Base-by-base conservation (phyloP, 2,113 vertebrate genomes). In the Nothoprocta pentlandii region DNA sequence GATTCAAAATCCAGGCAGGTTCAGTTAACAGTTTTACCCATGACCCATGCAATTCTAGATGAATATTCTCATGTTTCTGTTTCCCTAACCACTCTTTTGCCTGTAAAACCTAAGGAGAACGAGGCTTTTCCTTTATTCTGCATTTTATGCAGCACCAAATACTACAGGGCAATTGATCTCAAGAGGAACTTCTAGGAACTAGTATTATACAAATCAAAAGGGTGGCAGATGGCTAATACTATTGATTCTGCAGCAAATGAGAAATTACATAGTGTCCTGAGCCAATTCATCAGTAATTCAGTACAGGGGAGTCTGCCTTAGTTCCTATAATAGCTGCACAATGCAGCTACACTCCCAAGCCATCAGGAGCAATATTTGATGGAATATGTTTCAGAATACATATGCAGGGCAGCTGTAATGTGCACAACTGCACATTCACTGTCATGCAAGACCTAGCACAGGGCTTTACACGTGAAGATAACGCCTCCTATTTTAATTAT, bases 11-110 rank as follows among this genome's bases (percentile, higher is more conserved):
- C 14, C 47, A 36, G 54, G 21, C 68, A 36, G 76, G 41, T 42
- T 36, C 66, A 41, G 71, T 14, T 41, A 34, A 4, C 19, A 51
- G 30, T 14, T 36, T 47, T 2, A 4, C 4, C 63, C 2, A 11
- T 0, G 14, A 9, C 7, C 7, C 8, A 1, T 6, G 7, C 34
- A 36, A 9, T 2, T 54, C 46, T 16, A 49, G 12, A 16, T 1
- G 6, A 41, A 21, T 2, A 49, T 28, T 10, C 53, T 4, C 42
- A 58, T 20, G 46, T 44, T 53, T 51, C 47, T 53, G 25, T 44
- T 8, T 13, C 26, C 47, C 46, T 87, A 39, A 17, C 36, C 26
- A 61, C 0, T 2, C 12, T 49, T 61, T 46, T 4, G 0, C 5
- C 58, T 56, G 2, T 4, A 54, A 56, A 20, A 36, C 6, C 30